Conservation (phyloP, 2,113 vertebrate species). For the Catharus bicknelli region DNA sequence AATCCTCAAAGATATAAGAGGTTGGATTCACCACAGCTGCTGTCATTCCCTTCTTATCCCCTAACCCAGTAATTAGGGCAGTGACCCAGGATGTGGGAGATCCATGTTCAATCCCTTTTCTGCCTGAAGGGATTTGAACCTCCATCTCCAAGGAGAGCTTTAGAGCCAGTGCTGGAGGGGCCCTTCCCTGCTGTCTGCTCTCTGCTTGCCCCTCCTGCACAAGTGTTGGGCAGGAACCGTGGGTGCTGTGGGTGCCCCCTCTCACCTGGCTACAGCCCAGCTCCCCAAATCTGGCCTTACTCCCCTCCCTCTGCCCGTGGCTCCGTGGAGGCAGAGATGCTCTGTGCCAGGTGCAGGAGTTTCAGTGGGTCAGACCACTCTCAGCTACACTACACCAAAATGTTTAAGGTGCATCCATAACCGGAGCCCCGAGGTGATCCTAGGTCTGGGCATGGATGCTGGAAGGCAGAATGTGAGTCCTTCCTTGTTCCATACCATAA, state of each 20-base stretch:
- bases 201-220: background rate
- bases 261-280: background rate
- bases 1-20: background rate
- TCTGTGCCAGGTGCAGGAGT: background rate
- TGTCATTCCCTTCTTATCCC: constrained; percentile 56
- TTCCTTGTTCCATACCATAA: background rate
- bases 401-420: background rate
- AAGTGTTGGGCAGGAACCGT: accelerated
- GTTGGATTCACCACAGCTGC: constrained; percentile 57
- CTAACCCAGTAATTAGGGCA: constrained; percentile 62
- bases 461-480: background rate
- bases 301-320: accelerated
- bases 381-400: background rate
- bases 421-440: background rate
- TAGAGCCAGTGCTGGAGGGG: background rate
- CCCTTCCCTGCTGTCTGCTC: background rate
- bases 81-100: constrained; percentile 59
- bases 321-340: accelerated
- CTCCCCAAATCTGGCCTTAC: accelerated
- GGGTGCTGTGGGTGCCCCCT: accelerated
- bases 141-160: background rate
- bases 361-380: background rate
- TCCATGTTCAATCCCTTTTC: constrained; percentile 44
- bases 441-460: accelerated
- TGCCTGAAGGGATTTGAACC: constrained; percentile 42